Evolutionary conservation across 2,797 vertebrate species (phyloP).

Genomic region (Poecile montanus): DNA sequence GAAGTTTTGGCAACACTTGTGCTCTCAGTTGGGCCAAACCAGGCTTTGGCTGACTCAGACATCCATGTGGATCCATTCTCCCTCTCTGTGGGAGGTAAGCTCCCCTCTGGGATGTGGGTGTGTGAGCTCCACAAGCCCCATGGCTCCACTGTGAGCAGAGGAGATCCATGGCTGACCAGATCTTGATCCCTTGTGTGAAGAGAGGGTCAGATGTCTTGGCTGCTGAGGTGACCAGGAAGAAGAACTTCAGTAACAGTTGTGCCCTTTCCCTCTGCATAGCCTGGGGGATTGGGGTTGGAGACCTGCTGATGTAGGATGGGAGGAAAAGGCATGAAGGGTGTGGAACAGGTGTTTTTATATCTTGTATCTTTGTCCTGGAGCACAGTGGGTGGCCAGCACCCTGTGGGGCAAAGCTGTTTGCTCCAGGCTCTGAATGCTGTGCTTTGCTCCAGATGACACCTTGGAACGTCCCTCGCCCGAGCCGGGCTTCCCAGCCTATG

Average conservation of each 20-base stretch:
- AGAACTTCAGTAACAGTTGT: fast-evolving
- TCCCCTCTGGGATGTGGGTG: too few species aligned
- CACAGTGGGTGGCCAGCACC: neutral
- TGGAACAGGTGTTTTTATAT: fast-evolving
- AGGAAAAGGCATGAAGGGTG: neutral
- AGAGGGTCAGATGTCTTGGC: neutral
- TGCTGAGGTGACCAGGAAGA: neutral
- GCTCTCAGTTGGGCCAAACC: neutral
- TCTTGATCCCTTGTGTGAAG: too few species aligned
- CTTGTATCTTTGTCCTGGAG: fast-evolving
- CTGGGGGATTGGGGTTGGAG: too few species aligned
- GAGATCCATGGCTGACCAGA: fast-evolving
- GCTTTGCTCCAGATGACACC: conserved; percentile 7
- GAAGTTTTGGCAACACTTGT: neutral
- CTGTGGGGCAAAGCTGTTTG: fast-evolving
- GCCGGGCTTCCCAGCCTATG: conserved; percentile 8
- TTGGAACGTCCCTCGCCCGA: neutral
- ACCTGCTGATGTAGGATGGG: too few species aligned
- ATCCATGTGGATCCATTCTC: conserved; percentile 42
- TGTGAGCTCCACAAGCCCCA: fast-evolving
- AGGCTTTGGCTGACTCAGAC: conserved; percentile 47
- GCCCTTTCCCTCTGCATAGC: neutral
- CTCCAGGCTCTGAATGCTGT: neutral
- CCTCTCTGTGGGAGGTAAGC: conserved; percentile 42
- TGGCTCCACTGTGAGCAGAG: neutral